Evolutionary conservation across 2,888 invertebrate genomes (phyloP).

Genomic region (Tipula vernalis): DNA sequence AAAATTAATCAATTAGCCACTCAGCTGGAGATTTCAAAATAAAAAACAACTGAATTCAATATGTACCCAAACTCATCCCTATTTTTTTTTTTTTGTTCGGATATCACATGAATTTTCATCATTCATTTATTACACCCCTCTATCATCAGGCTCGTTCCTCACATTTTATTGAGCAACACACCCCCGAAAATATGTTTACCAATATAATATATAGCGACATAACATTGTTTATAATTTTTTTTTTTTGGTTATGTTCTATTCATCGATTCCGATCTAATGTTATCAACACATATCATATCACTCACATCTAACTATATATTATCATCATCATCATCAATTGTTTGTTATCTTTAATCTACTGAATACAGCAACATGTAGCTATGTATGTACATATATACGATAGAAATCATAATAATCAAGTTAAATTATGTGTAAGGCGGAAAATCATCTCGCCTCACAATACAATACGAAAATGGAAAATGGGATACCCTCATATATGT

Average conservation of each 20-base stretch:
- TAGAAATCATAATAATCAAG: background rate
- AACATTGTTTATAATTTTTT: background rate
- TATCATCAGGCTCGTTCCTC: background rate
- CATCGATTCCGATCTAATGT: background rate
- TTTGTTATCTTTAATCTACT: slow-evolving; percentile 4
- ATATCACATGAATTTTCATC: background rate
- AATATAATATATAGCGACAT: background rate
- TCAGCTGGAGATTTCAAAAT: background rate
- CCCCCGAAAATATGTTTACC: background rate
- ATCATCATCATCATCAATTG: background rate
- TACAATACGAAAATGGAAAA: background rate
- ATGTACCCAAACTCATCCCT: background rate
- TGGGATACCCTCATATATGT: background rate
- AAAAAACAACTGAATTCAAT: background rate
- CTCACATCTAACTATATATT: background rate
- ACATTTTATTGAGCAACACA: background rate
- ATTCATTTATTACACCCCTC: background rate
- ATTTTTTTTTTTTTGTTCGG: background rate
- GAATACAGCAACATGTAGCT: background rate
- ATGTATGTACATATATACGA: background rate
- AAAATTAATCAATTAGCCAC: background rate
- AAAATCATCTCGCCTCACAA: background rate
- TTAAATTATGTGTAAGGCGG: slow-evolving; percentile 4
- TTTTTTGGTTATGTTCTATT: background rate
- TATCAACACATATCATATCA: background rate